Percentiles rank a stretch among this genome's conserved stretches.
These are phyloP conservation scores for Catocala sponsa DNA, from an alignment of 2,888 invertebrate genomes.

Conservation along the genomic window DNA sequence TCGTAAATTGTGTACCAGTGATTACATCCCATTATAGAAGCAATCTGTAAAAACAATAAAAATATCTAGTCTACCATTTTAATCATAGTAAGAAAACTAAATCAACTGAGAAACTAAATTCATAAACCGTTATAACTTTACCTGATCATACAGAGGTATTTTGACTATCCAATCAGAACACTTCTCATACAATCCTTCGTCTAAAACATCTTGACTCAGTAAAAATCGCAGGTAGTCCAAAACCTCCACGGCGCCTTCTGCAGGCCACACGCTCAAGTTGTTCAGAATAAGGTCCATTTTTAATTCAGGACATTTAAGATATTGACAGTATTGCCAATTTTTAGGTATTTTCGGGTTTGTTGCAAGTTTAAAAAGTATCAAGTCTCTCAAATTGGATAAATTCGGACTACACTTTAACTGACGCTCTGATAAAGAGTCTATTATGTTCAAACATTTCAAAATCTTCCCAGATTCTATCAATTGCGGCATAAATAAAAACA, in stretches of 20 bases:
- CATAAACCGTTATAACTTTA: slow-evolving; percentile 50
- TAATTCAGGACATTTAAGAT: slow-evolving; percentile 82
- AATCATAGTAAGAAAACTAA: not conserved
- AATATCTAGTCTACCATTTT: not conserved
- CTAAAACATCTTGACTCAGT: slow-evolving; percentile 72
- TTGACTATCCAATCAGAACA: slow-evolving; percentile 88
- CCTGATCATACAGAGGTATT: slow-evolving; percentile 90
- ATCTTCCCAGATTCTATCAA: slow-evolving; percentile 80
- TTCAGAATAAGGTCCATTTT: slow-evolving; percentile 85
- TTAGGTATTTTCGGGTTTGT: slow-evolving; percentile 80
- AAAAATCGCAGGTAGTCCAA: slow-evolving; percentile 84
- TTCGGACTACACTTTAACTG: slow-evolving; percentile 83
- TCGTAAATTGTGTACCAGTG: slow-evolving; percentile 89
- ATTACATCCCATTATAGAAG: slow-evolving; percentile 83
- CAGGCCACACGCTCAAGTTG: slow-evolving; percentile 87
- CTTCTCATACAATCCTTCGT: slow-evolving; percentile 76
- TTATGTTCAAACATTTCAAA: slow-evolving; percentile 82
- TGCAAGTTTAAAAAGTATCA: slow-evolving; percentile 88
- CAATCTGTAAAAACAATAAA: slow-evolving; percentile 78
- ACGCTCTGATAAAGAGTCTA: slow-evolving; percentile 88
- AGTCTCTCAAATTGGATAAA: slow-evolving; percentile 87
- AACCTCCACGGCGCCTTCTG: slow-evolving; percentile 85
- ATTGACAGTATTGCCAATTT: slow-evolving; percentile 85
- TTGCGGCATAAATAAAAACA: slow-evolving; percentile 84
- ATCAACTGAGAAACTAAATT: not conserved